Conservation (phyloP, 2,113 vertebrate genomes). For the Tachuris rubrigastra region DNA sequence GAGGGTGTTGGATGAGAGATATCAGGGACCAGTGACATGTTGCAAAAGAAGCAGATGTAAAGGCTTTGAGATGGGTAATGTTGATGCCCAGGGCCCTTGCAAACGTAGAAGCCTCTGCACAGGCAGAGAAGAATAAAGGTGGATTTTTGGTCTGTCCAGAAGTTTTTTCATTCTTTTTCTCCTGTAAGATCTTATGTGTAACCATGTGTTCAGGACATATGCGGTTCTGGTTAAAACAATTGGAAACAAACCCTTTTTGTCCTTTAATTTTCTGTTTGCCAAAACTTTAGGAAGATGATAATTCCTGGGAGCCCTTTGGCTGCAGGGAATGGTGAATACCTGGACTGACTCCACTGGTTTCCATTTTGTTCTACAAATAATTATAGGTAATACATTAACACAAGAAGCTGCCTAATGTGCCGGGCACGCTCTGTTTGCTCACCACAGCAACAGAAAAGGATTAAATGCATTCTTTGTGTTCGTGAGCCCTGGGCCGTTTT, state of each 20-base stretch:
- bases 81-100: neutral
- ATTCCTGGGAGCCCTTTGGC: neutral
- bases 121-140: neutral
- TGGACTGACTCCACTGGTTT: neutral
- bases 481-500: neutral
- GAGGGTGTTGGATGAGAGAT: neutral
- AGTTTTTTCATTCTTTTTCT: neutral
- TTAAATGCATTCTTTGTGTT: slow-evolving; percentile 23
- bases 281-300: neutral
- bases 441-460: neutral
- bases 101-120: neutral
- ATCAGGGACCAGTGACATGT: neutral
- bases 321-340: neutral
- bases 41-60: neutral
- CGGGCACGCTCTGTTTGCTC: neutral
- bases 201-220: neutral
- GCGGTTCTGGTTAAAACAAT: neutral
- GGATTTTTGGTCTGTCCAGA: neutral
- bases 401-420: neutral
- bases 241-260: neutral
- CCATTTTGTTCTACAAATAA: neutral
- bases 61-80: neutral
- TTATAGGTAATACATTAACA: neutral
- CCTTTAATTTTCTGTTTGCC: neutral
- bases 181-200: neutral